Base-by-base conservation (phyloP, 2,888 invertebrate species). In the Petrolisthes cinctipes region DNA sequence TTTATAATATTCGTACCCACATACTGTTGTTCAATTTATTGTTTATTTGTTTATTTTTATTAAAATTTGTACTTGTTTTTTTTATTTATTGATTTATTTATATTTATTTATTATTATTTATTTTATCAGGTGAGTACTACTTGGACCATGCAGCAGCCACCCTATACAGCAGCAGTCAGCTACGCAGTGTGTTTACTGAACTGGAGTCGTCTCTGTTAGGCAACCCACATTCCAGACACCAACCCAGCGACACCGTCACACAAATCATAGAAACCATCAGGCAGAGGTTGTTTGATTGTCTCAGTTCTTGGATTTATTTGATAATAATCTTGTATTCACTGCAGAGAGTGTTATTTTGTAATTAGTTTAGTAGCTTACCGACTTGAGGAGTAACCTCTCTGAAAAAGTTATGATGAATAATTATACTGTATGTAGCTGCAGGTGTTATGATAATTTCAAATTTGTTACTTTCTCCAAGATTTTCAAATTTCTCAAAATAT, bases 121-220 rank as follows among this genome's bases (percentile, higher is more conserved):
- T 6, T 14, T 54, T 66, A 17, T 14, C 93, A 96, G 96, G 94
- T 89, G 94, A 94, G 92, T 95, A 95, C 92, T 98, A 98, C 93
- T 94, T 98, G 92, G 98, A 98, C 93, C 97, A 98, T 94, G 96
- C 97, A 71, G 98, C 97, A 9, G 94, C 97, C 14, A 95, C 97
- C 7, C 93, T 98, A 82, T 98, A 97, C 92, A 95, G 97, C 5
- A 94, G 95, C 92, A 94, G 94, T 91, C 96, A 97, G 93, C 94
- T 98, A 54, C 93, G 95, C 89, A 93, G 94, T 71, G 93, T 95
- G 17, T 93, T 94, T 86, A 93, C 95, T 82, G 95, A 97, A 92
- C 93, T 98, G 56, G 93, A 94, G 78, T 93, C 93, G n/a, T 95
- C 95, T 93, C 92, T 97, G 4, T 97, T 97, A 92, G 96, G 96